A percentile compares a stretch with the other conserved stretches of the same genome.
phyloP scores from a whole-genome alignment of 2,113 vertebrate species.

The Pterophyllum scalare region DNA sequence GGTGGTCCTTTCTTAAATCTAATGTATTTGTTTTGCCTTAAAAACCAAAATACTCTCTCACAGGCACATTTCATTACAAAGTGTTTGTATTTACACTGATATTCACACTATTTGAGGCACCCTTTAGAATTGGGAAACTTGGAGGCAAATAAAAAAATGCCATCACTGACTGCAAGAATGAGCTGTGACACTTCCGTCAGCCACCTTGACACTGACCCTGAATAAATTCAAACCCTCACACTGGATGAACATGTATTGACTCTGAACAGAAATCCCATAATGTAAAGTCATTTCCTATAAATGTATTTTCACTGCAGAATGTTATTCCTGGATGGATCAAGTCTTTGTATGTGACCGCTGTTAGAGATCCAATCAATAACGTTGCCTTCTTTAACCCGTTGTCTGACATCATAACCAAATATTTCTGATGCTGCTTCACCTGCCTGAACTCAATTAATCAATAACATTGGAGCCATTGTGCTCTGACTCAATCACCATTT shows the following conservation, averaged over 20 bases:
- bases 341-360: background rate
- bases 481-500: constrained; percentile 17
- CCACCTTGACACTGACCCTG: background rate
- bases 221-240: background rate
- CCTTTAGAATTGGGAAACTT: background rate
- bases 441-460: constrained; percentile 32
- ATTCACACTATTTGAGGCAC: background rate
- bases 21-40: background rate
- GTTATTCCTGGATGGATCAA: background rate
- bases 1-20: background rate
- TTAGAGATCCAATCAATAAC: constrained; percentile 6
- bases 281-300: background rate
- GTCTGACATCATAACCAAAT: constrained; percentile 29
- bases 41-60: background rate
- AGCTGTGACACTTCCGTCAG: background rate
- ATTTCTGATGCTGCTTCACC: constrained; percentile 29
- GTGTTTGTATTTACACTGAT: background rate
- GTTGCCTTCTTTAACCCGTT: background rate
- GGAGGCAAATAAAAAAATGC: background rate
- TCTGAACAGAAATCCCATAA: constrained; percentile 5
- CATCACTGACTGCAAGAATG: background rate
- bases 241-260: background rate
- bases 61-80: background rate
- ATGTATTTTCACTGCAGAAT: background rate
- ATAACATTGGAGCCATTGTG: constrained; percentile 14